Percentiles rank a stretch among this genome's conserved stretches.
Conservation (phyloP, 2,888 invertebrate genomes). For the Lottia gigantea region DNA sequence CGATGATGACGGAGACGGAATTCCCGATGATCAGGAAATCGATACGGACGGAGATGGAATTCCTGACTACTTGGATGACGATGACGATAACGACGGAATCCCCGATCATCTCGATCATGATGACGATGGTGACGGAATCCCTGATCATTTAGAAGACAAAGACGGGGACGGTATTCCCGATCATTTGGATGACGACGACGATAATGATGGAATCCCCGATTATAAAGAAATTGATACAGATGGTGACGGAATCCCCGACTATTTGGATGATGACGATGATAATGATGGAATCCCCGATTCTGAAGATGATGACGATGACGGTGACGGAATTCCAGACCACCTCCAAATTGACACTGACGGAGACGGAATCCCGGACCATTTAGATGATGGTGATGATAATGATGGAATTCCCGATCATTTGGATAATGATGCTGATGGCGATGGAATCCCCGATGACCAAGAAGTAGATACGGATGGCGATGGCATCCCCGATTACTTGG, state of each 20-base stretch:
- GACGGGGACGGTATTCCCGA: conserved; percentile 58
- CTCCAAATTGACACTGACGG: conserved; percentile 40
- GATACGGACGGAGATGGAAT: conserved; percentile 41
- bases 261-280: conserved; percentile 33
- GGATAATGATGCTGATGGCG: conserved; percentile 34
- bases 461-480: conserved; percentile 53
- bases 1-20: conserved; percentile 50
- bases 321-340: conserved; percentile 48
- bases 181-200: conserved; percentile 43
- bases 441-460: conserved; percentile 42
- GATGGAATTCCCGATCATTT: conserved; percentile 36
- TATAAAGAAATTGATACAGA: conserved; percentile 37
- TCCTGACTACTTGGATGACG: conserved; percentile 47
- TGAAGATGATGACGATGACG: conserved; percentile 42
- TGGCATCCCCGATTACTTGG: conserved; percentile 58
- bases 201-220: conserved; percentile 47
- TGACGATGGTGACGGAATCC: conserved; percentile 47
- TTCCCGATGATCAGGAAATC: conserved; percentile 43
- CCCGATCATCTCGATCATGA: conserved; percentile 39
- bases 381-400: conserved; percentile 37
- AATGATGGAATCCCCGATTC: conserved; percentile 39
- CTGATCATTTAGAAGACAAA: conserved; percentile 41
- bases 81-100: conserved; percentile 50
- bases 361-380: conserved; percentile 52
- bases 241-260: conserved; percentile 42